Evolutionary conservation across 2,888 invertebrate genomes (phyloP).

Genomic region (Lasioglossum lativentre): DNA sequence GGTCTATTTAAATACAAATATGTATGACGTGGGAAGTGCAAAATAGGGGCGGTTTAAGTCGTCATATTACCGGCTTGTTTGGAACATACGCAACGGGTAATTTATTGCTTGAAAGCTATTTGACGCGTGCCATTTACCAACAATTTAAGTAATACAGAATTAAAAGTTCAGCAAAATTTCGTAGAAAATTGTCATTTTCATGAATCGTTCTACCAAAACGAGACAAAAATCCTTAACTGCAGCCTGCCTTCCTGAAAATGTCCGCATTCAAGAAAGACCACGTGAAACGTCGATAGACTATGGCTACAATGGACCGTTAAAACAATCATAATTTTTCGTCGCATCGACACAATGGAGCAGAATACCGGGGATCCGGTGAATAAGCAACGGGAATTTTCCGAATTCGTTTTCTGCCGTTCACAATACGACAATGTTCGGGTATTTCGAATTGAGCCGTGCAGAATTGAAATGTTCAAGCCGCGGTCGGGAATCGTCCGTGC

Average conservation of each 20-base stretch:
- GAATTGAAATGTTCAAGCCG: background rate
- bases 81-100: too few relatives aligned
- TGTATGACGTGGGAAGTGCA: background rate
- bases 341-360: background rate
- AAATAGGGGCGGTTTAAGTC: background rate
- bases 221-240: background rate
- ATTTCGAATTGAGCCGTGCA: background rate
- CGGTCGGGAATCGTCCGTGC: slow-evolving; percentile 2
- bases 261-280: too few relatives aligned
- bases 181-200: background rate
- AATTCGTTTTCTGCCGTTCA: background rate
- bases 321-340: background rate
- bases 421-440: background rate
- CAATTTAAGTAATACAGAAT: background rate
- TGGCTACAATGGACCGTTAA: background rate
- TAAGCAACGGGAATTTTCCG: background rate
- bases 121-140: background rate
- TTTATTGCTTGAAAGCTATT: background rate
- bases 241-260: background rate
- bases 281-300: background rate
- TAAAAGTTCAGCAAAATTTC: background rate
- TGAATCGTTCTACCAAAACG: background rate
- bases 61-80: background rate
- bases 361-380: background rate
- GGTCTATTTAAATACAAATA: background rate